Percentiles rank a stretch among this genome's conserved stretches.
These are phyloP conservation scores for Doryteuthis pealeii DNA, from an alignment of 1,140 invertebrate species.

Conservation along the genomic window DNA sequence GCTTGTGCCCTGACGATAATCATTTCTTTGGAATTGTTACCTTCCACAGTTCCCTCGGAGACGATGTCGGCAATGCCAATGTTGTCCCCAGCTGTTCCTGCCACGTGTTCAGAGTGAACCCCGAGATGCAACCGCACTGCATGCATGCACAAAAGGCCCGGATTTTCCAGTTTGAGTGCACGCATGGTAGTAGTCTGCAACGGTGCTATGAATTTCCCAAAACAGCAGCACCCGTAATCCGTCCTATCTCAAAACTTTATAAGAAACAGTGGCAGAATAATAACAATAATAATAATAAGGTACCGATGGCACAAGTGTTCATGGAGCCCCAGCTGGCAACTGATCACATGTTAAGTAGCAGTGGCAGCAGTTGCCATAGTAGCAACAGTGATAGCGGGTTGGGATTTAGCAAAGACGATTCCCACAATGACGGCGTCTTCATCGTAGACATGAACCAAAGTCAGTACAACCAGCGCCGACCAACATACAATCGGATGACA, in stretches of 20 bases:
- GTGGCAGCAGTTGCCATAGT: conserved; percentile 64
- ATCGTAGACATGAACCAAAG: conserved; percentile 71
- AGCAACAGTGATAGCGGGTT: conserved; percentile 95
- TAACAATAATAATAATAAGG: conserved; percentile 63
- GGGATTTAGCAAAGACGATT: conserved; percentile 81
- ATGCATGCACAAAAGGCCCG: conserved; percentile 76
- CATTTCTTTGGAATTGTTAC: conserved; percentile 91
- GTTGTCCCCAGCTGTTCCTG: conserved; percentile 78
- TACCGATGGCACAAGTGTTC: conserved; percentile 58
- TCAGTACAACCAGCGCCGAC: neutral
- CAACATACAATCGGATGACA: neutral
- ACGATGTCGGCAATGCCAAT: conserved; percentile 32
- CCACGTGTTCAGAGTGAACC: conserved; percentile 92
- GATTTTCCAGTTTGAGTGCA: conserved; percentile 78
- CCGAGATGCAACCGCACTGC: conserved; percentile 72
- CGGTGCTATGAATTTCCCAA: conserved; percentile 86
- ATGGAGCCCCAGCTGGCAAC: conserved; percentile 57
- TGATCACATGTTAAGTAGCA: conserved; percentile 60
- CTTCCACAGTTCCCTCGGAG: conserved; percentile 36
- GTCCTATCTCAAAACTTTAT: conserved; percentile 56
- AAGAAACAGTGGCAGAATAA: conserved; percentile 38
- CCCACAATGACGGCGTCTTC: conserved; percentile 70
- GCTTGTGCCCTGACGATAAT: conserved; percentile 82
- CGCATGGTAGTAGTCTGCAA: conserved; percentile 65
- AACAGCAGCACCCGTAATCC: conserved; percentile 82